Evolutionary conservation across 2,797 vertebrate genomes (phyloP).

Genomic region (Trachops cirrhosus): DNA sequence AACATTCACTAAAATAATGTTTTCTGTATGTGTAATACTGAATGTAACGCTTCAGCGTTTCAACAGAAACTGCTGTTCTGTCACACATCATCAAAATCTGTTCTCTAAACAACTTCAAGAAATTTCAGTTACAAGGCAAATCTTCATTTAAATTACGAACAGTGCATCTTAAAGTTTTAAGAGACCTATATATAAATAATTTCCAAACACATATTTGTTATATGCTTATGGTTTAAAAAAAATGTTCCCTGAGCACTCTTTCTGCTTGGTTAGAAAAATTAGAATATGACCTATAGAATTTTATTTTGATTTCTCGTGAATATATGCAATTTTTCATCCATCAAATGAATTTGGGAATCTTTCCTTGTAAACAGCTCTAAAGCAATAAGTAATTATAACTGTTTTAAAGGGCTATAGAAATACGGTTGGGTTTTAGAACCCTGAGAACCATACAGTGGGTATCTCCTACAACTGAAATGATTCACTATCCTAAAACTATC

Average conservation of each 20-base stretch:
- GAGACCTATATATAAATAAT: conserved; percentile 60
- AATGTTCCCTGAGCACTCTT: conserved; percentile 78
- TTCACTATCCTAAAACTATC: conserved; percentile 10
- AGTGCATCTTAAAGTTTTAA: conserved; percentile 52
- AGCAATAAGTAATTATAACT: conserved; percentile 66
- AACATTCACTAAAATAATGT: conserved; percentile 45
- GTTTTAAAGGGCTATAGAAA: conserved; percentile 62
- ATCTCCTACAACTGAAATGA: background rate
- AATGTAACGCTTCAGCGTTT: conserved; percentile 52
- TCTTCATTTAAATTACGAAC: conserved; percentile 55
- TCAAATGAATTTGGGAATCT: conserved; percentile 51
- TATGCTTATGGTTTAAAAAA: conserved; percentile 63
- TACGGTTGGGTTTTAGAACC: conserved; percentile 33
- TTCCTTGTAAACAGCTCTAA: conserved; percentile 62
- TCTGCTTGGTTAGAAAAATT: conserved; percentile 74
- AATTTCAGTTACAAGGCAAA: conserved; percentile 63
- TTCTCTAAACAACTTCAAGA: conserved; percentile 58
- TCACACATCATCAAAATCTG: conserved; percentile 59
- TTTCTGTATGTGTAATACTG: conserved; percentile 42
- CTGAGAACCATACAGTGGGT: conserved; percentile 9
- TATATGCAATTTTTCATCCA: conserved; percentile 35
- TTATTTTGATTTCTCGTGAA: conserved; percentile 73
- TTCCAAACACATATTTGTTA: conserved; percentile 71
- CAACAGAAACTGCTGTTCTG: conserved; percentile 51
- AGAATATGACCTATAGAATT: conserved; percentile 65